Conservation (phyloP, 2,113 vertebrate genomes). For the Corydoras maculifer region DNA sequence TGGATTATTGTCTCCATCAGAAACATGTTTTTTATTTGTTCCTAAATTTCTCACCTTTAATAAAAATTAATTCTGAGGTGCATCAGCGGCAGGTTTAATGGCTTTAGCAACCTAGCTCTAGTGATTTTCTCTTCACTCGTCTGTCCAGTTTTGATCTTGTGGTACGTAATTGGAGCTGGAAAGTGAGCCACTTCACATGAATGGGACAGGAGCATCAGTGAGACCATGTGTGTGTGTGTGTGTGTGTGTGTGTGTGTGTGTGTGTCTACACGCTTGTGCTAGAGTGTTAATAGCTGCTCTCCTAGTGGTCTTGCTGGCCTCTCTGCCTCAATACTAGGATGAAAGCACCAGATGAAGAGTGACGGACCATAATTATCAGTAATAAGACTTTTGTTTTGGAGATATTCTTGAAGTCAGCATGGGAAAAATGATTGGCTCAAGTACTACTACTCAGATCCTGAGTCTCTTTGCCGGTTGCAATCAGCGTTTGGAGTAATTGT, state of each 20-base stretch:
- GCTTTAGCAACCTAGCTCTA: neutral
- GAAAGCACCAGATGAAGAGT: slow-evolving; percentile 67
- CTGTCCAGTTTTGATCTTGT: slow-evolving; percentile 65
- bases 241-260: slow-evolving; percentile 58
- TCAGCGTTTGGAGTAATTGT: slow-evolving; percentile 87
- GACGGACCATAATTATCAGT: slow-evolving; percentile 79
- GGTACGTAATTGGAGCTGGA: slow-evolving; percentile 66
- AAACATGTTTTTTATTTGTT: neutral
- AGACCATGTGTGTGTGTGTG: slow-evolving; percentile 53
- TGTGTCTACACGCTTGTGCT: slow-evolving; percentile 55
- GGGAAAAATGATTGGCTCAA: slow-evolving; percentile 69
- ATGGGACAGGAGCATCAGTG: slow-evolving; percentile 63
- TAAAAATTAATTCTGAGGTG: neutral
- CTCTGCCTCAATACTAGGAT: slow-evolving; percentile 70
- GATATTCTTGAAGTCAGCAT: slow-evolving; percentile 85
- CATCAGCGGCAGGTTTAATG: slow-evolving; percentile 7
- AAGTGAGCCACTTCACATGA: slow-evolving; percentile 73
- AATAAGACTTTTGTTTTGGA: slow-evolving; percentile 96
- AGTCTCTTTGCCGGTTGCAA: slow-evolving; percentile 72
- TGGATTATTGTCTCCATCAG: too few species aligned
- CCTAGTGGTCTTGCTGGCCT: slow-evolving; percentile 45
- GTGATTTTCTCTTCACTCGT: slow-evolving; percentile 29
- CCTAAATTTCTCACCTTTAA: neutral
- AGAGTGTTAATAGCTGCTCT: slow-evolving; percentile 55
- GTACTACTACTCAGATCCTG: slow-evolving; percentile 54